Evolutionary conservation across 2,888 invertebrate genomes (phyloP), one percentile per base, ranked within the genome.

Genomic region (Aphelenchoides bicaudatus): DNA sequence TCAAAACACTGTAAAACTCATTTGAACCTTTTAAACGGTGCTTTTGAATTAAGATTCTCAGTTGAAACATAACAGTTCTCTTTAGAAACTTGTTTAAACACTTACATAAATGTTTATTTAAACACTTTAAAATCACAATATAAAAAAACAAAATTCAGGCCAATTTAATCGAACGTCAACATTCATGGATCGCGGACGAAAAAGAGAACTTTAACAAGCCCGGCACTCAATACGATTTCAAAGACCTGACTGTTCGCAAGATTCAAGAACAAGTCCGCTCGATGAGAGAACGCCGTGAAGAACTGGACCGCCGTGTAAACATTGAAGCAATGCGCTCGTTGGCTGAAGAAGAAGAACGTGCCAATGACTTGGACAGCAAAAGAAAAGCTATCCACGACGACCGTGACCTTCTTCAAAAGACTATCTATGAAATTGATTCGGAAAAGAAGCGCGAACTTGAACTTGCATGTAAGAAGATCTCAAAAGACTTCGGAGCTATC

Each of bases 401-500:
- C 78, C 87, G 86, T 72, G 82, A 83, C 21, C 87, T 87, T 74
- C 85, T 91, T 39, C 81, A 86, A 39, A 83, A 86, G 54, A 88
- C 91, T 19, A 93, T 98, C 74, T 84, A 85, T 21, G 88, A 89
- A 78, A 84, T 96, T 78, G 96, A 98, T 80, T 86, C 88, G 73
- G 89, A 91, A 82, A 96, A 96, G 81, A 87, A 88, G 74, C 85
- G 85, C 65, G 88, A 90, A 8, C 82, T 96, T 16, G 82, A 86
- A 54, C 83, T 86, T 54, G 94, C 96, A 2, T 90, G 89, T 85
- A 85, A 86, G 39, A 79, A 85, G 79, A 91, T 98, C 0, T 62
- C 71, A 29, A 58, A 82, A 78, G 93, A 96, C 83, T 96, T 98
- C 81, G 89, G 90, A 8, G 88, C 89, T 29, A 98, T 98, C 79